Base-by-base conservation (phyloP, 2,888 invertebrate genomes). In the Ophraella communa region DNA sequence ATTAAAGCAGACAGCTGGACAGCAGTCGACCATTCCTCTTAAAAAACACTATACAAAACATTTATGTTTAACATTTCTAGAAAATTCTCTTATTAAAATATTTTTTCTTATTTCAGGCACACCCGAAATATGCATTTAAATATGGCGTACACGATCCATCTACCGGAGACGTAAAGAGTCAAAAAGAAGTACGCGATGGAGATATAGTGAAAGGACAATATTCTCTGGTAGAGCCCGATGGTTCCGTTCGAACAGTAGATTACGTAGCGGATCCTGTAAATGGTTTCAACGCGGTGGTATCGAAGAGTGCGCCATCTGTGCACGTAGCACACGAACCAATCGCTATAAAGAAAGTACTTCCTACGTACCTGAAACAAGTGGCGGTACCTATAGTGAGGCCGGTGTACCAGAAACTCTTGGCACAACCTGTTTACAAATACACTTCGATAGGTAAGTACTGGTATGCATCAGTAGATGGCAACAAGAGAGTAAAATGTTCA, bases 101-200 rank as follows among this genome's bases (percentile, higher is more conserved):
- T n/a, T n/a, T n/a, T n/a, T n/a, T n/a, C n/a, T n/a, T n/a, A n/a
- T 74, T 74, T 57, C 80, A 87, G 87, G 81, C 86, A 1, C 82
- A 86, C 68, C 87, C 87, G 4, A 86, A 86, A 78, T 87, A 88
- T 73, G 82, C 85, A 47, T 87, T 85, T 73, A 87, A 87, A 76
- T 87, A 88, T 72, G 83, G 87, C 35, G 87, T 88, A n/a, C 85
- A 85, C 5, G 88, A 88, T 74, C 87, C 87, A 2, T 84, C 85
- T 69, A 88, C 87, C 14, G 88, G 88, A 21, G 88, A 88, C 73
- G 84, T 85, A 73, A 88, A 88, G 75, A 83, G 83, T 1, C 87
- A 87, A 71, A 86, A 86, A 83, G 88, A 88, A 76, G 83, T 83
- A 33, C 81, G 88, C 33, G 87, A 87, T 67, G 88, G 88, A 17